Base-by-base conservation (phyloP, 2,888 invertebrate genomes). In the Norana najaformis region DNA sequence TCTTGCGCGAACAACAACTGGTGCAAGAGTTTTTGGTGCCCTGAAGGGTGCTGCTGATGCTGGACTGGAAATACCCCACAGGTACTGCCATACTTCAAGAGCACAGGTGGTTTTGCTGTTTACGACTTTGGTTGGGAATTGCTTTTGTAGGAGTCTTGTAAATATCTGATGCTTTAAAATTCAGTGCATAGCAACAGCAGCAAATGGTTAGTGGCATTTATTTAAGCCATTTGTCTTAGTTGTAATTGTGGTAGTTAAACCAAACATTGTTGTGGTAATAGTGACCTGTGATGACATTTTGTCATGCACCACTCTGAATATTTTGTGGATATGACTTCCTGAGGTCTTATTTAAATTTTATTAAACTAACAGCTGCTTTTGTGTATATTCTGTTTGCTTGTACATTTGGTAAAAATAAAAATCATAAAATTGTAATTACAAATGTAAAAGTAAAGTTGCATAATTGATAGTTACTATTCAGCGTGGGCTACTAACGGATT, bases 31-130 rank as follows among this genome's bases (percentile, higher is more conserved):
- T 47, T 99, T 99, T 95, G 99, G 98, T 93, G 99, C 98, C 91
- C 97, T 99, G 97, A 99, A 99, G 95, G 99, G 99, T 92, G 99
- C 99, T 91, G 98, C 98, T 92, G 99, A 99, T 95, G 99, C 99
- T 93, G 99, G 99, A 92, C 96, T 99, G 85, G 98, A 99, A 95
- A 98, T 99, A 94, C 99, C 99, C 91, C 99, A 99, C 96, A 96
- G 96, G 96, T 96, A 91, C 88, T 35, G 8, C 69, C 69, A 4
- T n/a, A n/a, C 69, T 2, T 69, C 69, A 69, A n/a, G 2, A 47
- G 47, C 47, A 47, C 30, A 69, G 69, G 69, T 69, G 69, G 30
- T 69, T 30, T 69, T 47, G 47, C n/a, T 69, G 69, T 69, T 30
- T 69, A 13, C 30, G 13, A 30, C 30, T n/a, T 69, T 30, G 8